Conservation (phyloP, 2,797 vertebrate species). For the Sciurus vulgaris region DNA sequence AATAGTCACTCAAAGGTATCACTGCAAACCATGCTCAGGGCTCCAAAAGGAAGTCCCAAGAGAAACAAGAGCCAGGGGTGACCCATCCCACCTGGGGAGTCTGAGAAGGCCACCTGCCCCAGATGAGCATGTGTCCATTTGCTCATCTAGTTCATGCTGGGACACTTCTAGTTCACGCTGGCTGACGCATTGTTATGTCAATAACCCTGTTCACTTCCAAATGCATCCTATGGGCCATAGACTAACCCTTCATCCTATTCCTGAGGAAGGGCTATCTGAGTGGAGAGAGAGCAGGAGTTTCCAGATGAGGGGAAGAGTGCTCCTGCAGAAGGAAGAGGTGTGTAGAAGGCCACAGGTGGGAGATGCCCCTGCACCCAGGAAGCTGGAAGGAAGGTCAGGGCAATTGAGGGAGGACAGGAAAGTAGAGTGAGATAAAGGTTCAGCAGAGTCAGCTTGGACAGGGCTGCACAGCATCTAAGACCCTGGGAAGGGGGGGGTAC, state of each 20-base stretch:
- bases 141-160: neutral
- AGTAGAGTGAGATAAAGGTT: neutral
- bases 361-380: neutral
- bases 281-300: neutral
- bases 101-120: neutral
- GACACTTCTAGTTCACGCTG: neutral
- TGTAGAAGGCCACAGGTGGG: neutral
- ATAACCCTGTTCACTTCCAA: neutral
- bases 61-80: neutral
- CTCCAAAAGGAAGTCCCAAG: neutral
- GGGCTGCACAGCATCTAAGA: neutral
- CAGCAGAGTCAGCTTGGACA: neutral
- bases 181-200: neutral
- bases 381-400: neutral
- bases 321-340: neutral
- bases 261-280: neutral
- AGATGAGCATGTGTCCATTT: no score
- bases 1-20: neutral
- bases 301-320: neutral
- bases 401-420: neutral
- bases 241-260: neutral
- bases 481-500: neutral
- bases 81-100: neutral
- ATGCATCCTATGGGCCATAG: neutral
- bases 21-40: neutral